These are phyloP conservation scores for Gymnobelideus leadbeateri DNA, from an alignment of 2,113 vertebrate genomes.

Conservation along the genomic window DNA sequence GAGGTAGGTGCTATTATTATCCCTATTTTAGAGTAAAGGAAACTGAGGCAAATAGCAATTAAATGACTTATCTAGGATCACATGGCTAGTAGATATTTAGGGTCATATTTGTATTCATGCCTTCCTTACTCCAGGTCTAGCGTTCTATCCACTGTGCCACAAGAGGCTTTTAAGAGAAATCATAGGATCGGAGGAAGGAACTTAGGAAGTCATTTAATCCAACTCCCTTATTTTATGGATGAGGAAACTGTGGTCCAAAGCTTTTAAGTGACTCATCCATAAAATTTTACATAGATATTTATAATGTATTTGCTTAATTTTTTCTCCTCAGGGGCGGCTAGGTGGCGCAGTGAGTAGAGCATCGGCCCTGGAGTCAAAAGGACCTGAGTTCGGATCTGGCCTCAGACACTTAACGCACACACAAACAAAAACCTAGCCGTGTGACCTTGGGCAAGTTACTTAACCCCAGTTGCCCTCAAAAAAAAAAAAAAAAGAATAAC, in stretches of 20 bases:
- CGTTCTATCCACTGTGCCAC: not conserved
- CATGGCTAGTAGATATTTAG: not conserved
- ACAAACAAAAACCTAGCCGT: too few relatives aligned
- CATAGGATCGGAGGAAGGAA: not conserved
- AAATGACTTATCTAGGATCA: not conserved
- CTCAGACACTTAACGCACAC: too few relatives aligned
- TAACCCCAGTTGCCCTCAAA: too few relatives aligned
- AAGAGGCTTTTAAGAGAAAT: not conserved
- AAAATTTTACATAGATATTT: not conserved
- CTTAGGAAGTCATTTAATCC: not conserved
- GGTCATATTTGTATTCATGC: not conserved
- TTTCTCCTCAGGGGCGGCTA: too few relatives aligned
- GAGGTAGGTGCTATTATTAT: not conserved
- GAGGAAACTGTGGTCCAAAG: not conserved
- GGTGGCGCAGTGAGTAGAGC: too few relatives aligned
- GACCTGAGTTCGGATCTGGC: too few relatives aligned
- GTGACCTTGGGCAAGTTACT: too few relatives aligned
- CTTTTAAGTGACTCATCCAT: not conserved
- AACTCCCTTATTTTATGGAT: conserved; percentile 13
- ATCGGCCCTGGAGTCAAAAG: too few relatives aligned
- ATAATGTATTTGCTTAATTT: not conserved
- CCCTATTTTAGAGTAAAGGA: not conserved
- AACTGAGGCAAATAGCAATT: not conserved
- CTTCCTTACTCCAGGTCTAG: not conserved
- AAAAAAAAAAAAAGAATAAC: too few relatives aligned